phyloP scores from a whole-genome alignment of 2,797 vertebrate species.

The Sebastiscus albofasciatus region DNA sequence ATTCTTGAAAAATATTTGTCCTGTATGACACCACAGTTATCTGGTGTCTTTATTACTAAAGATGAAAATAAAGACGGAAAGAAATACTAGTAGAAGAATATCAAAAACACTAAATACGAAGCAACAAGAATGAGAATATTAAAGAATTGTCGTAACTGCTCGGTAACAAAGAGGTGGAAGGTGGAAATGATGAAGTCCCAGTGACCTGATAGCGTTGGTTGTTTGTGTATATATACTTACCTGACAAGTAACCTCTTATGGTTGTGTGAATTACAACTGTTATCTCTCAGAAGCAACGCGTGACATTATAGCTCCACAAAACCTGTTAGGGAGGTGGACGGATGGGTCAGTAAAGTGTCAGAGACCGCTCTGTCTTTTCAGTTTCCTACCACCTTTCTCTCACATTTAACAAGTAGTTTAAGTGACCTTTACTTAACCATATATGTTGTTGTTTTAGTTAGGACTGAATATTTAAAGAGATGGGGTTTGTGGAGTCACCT shows the following conservation, averaged over 20 bases:
- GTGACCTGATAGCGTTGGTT: not conserved
- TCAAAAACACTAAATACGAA: not conserved
- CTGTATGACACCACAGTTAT: not conserved
- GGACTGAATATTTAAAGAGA: not conserved
- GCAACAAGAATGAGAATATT: not conserved
- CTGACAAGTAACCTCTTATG: not conserved
- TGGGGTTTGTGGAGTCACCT: not conserved
- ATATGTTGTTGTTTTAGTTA: not conserved
- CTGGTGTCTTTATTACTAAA: not conserved
- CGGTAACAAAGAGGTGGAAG: not conserved
- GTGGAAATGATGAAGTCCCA: not conserved
- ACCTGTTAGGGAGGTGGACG: not conserved
- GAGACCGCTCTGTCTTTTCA: not conserved
- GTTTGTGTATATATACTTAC: not conserved
- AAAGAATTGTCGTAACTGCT: not conserved
- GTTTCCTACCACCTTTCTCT: not conserved
- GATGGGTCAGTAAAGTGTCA: not conserved
- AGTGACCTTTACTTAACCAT: not conserved
- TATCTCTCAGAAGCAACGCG: not conserved
- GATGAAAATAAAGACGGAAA: too few species aligned
- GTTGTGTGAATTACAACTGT: not conserved
- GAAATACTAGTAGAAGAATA: not conserved
- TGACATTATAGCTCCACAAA: not conserved
- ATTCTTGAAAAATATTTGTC: not conserved
- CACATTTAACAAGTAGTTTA: not conserved